Percentiles rank a stretch among this genome's conserved stretches.
Conservation (phyloP, 2,113 vertebrate species). For the Ardeotis arabs region DNA sequence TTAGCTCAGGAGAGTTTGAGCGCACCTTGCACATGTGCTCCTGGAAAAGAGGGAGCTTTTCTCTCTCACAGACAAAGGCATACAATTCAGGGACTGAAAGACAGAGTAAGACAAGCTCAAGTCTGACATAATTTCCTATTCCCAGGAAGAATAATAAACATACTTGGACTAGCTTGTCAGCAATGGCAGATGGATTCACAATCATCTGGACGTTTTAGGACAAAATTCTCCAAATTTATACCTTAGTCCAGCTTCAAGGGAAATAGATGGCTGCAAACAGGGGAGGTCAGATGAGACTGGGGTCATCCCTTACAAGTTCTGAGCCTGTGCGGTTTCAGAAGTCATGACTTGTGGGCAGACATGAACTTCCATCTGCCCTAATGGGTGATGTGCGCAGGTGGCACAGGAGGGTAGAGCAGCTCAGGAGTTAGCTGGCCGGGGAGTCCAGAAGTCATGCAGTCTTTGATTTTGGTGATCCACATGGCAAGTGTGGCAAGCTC, state of each 20-base stretch:
- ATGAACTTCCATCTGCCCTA: not conserved
- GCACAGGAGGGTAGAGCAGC: not conserved
- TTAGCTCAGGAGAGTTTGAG: not conserved
- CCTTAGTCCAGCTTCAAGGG: not conserved
- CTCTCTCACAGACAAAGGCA: not conserved
- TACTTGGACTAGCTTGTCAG: not conserved
- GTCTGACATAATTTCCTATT: not conserved
- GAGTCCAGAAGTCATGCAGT: not conserved
- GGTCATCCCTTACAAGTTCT: not conserved
- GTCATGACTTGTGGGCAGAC: not conserved
- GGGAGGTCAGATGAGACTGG: not conserved
- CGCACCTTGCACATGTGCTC: not conserved
- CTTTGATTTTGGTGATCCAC: slow-evolving; percentile 11
- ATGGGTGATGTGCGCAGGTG: not conserved
- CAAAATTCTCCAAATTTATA: not conserved
- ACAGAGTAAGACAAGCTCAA: not conserved
- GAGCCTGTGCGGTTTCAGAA: not conserved
- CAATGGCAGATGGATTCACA: not conserved
- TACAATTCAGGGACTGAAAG: not conserved
- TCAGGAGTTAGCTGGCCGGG: not conserved
- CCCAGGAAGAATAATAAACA: not conserved
- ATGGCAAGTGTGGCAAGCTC: not conserved
- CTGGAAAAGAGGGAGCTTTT: not conserved
- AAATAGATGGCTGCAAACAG: not conserved
- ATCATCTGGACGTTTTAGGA: not conserved